These are phyloP conservation scores for Gambusia affinis DNA, from an alignment of 2,113 vertebrate genomes.

Conservation along the genomic window DNA sequence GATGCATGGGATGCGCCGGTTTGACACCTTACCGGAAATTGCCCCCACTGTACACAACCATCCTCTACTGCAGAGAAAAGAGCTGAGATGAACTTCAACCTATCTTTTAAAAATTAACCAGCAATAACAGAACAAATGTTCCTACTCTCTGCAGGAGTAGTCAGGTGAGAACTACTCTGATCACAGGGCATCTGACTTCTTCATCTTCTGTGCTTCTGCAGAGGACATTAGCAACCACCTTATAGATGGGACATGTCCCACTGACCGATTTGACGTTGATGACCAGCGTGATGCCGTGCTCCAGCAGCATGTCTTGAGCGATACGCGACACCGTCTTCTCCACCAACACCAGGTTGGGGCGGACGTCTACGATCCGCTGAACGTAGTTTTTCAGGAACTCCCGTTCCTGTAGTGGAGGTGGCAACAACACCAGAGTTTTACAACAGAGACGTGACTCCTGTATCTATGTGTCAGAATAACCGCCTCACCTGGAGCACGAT, in stretches of 20 bases:
- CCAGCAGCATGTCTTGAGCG: constrained; percentile 96
- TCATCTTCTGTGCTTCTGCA: not conserved
- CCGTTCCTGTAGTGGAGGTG: constrained; percentile 82
- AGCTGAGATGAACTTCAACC: no score
- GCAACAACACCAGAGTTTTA: not conserved
- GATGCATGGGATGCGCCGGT: no score
- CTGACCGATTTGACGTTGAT: constrained; percentile 97
- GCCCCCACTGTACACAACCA: no score
- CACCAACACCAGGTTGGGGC: constrained; percentile 94
- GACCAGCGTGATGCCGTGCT: constrained; percentile 95
- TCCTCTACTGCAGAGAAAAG: no score
- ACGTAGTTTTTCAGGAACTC: constrained; percentile 99
- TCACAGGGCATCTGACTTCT: no score
- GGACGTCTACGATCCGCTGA: constrained; percentile 94
- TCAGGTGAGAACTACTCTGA: no score
- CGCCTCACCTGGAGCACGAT: constrained; percentile 92
- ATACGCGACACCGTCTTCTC: constrained; percentile 98
- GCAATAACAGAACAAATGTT: no score
- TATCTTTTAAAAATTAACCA: no score
- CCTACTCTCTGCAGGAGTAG: no score
- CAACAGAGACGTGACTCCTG: not conserved
- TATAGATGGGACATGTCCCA: constrained; percentile 5
- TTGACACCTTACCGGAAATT: no score
- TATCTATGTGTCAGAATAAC: not conserved
- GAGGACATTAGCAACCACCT: not conserved